Evolutionary conservation across 2,797 vertebrate species (phyloP).

Genomic region (Etheostoma nigrum): DNA sequence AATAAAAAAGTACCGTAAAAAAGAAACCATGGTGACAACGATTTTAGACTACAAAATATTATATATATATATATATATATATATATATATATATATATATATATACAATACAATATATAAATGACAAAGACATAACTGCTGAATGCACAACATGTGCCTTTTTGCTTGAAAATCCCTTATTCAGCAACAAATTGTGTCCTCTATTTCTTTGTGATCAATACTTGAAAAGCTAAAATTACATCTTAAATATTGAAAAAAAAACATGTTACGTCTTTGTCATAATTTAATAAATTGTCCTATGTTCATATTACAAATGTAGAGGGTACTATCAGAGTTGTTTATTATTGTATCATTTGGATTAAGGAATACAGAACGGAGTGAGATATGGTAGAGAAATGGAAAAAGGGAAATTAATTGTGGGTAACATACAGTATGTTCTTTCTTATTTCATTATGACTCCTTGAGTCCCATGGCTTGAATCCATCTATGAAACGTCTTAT

Average conservation of each 20-base stretch:
- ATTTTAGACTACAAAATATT: not conserved
- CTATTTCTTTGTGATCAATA: not conserved
- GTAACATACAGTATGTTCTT: not conserved
- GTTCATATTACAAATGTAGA: not conserved
- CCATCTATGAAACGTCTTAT: not conserved
- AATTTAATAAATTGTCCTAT: not conserved
- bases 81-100: too few relatives aligned
- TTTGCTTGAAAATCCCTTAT: not conserved
- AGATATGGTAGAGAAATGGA: not conserved
- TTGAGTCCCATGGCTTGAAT: not conserved
- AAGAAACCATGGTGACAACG: not conserved
- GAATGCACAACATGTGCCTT: not conserved
- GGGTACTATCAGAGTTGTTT: not conserved
- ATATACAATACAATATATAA: too few relatives aligned
- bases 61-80: too few relatives aligned
- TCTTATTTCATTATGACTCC: not conserved
- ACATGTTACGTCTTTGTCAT: not conserved
- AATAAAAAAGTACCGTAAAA: not conserved
- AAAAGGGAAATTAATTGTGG: not conserved
- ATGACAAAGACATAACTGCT: not conserved
- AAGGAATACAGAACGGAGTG: not conserved
- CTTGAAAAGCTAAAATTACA: not conserved
- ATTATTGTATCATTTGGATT: not conserved
- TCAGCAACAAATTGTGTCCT: not conserved
- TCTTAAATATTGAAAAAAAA: not conserved